Percentiles rank a stretch among this genome's conserved stretches.
These are phyloP conservation scores for Melozone crissalis DNA, from an alignment of 2,113 vertebrate species.

Conservation along the genomic window DNA sequence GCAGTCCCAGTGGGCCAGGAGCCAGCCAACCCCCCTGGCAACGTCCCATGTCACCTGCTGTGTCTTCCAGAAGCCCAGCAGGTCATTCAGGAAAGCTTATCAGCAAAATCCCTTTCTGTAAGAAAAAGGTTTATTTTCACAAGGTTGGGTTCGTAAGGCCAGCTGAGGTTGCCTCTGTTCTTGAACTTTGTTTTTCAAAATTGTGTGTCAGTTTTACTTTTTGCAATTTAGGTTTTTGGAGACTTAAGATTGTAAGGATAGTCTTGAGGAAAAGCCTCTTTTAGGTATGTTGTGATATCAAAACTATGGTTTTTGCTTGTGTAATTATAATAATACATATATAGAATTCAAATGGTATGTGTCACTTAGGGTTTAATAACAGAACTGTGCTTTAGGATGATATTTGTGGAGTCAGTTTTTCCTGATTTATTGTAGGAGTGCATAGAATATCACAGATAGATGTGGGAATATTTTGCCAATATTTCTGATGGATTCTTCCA, in stretches of 20 bases:
- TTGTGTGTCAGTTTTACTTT: fast-evolving
- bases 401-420: background rate
- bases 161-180: background rate
- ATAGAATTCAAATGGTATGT: background rate
- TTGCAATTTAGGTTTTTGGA: background rate
- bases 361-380: background rate
- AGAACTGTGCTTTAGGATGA: background rate
- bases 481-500: background rate
- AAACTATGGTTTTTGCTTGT: background rate
- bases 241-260: background rate
- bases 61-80: background rate
- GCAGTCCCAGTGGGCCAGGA: background rate
- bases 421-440: background rate
- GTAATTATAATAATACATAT: background rate
- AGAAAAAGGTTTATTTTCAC: background rate
- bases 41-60: fast-evolving
- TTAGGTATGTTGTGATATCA: background rate
- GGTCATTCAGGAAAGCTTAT: background rate
- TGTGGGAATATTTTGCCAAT: background rate
- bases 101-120: background rate
- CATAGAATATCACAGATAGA: background rate
- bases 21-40: fast-evolving
- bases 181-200: background rate
- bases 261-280: background rate
- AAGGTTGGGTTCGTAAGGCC: background rate